Evolutionary conservation across 2,797 vertebrate genomes (phyloP).

Genomic region (Lophius americanus): DNA sequence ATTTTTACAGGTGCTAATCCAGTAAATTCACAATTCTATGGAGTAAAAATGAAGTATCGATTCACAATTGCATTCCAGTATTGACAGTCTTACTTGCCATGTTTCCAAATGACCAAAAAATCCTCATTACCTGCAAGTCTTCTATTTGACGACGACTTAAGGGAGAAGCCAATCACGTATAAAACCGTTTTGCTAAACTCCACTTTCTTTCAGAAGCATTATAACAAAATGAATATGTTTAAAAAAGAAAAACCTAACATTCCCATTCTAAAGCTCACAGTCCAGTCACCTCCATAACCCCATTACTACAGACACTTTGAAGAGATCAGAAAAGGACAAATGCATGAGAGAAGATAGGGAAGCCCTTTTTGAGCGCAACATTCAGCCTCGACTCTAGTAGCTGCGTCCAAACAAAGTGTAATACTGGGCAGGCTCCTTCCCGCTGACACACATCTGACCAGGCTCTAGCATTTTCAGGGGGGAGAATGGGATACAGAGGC

Average conservation of each 20-base stretch:
- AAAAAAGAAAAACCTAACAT: constrained; percentile 3
- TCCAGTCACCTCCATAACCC: constrained; percentile 1
- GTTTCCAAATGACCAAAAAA: background rate
- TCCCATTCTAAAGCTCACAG: constrained; percentile 15
- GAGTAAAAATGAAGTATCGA: background rate
- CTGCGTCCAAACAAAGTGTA: constrained; percentile 97
- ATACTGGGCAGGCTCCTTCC: constrained; percentile 90
- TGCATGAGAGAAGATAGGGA: constrained; percentile 10
- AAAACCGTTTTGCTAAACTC: background rate
- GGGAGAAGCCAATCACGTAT: too few relatives aligned
- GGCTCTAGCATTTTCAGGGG: constrained; percentile 86
- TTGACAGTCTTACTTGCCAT: background rate
- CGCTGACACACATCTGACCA: constrained; percentile 88
- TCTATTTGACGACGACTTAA: too few relatives aligned
- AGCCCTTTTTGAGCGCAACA: constrained; percentile 50
- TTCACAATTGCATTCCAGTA: constrained; percentile 7
- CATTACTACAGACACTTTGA: background rate
- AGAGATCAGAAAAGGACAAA: constrained; percentile 12
- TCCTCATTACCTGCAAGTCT: background rate
- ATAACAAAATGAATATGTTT: constrained; percentile 12
- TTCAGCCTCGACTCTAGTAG: constrained; percentile 80
- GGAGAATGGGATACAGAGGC: constrained; percentile 95
- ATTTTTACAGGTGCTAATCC: constrained; percentile 5
- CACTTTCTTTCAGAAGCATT: background rate
- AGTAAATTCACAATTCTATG: background rate